Conservation (phyloP, 1,140 invertebrate species). For the Formica selysi region DNA sequence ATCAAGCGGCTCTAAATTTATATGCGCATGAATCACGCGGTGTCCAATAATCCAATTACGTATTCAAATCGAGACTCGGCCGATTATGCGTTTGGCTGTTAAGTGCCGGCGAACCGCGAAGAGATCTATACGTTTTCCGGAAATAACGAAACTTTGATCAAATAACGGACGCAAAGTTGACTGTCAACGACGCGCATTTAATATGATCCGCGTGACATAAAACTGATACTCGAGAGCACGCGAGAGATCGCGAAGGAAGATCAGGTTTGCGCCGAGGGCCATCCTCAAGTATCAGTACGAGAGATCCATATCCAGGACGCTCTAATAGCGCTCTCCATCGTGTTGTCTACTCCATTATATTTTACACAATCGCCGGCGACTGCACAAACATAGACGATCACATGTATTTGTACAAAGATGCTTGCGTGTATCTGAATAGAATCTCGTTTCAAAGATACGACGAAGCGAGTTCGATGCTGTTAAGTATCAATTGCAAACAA, state of each 20-base stretch:
- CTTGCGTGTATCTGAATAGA: neutral
- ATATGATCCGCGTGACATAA: neutral
- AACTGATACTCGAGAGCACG: slow-evolving; percentile 1
- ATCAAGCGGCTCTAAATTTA: slow-evolving; percentile 36
- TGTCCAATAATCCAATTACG: slow-evolving; percentile 40
- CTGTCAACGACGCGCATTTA: neutral
- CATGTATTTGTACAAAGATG: neutral
- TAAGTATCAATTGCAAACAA: neutral
- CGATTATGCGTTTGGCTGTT: neutral
- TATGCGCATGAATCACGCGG: slow-evolving; percentile 17
- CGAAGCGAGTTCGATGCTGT: neutral
- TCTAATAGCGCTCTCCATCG: slow-evolving; percentile 33
- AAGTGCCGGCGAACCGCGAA: slow-evolving; percentile 7
- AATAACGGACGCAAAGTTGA: neutral
- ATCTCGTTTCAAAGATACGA: slow-evolving; percentile 1
- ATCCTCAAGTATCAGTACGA: no score
- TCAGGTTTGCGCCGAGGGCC: neutral
- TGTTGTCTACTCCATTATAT: slow-evolving; percentile 28
- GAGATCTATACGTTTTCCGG: neutral
- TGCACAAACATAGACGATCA: neutral
- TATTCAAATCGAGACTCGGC: slow-evolving; percentile 38
- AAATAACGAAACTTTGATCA: neutral
- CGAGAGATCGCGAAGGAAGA: neutral
- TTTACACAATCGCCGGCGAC: slow-evolving; percentile 5
- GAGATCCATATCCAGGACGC: slow-evolving; percentile 13